Base-by-base conservation (phyloP, 2,113 vertebrate species). In the Cnemophilus loriae region DNA sequence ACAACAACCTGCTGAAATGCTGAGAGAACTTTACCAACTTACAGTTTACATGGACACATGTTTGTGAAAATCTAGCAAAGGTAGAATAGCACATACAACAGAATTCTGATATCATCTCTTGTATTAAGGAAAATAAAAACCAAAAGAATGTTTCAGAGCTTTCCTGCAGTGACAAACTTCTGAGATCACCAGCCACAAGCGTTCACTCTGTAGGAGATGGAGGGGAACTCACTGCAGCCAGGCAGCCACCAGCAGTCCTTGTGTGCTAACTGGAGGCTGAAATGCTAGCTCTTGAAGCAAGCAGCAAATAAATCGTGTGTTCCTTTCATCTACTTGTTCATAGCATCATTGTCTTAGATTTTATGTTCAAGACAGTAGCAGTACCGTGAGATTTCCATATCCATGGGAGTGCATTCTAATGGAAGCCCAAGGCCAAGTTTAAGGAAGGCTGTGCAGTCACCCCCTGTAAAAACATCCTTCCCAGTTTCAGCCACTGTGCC, bases 11-110 rank as follows among this genome's bases (percentile, higher is more conserved):
- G 41, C 10, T 30, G n/a, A 71, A 74, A 47, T 17, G 26, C 27
- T 52, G 39, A 67, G 87, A 67, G 30, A 78, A 52, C 12, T 56
- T 65, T 2, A 26, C 17, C 27, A 49, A 3, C 26, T 53, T 47
- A n/a, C 3, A 67, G 8, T 26, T n/a, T 42, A 23, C 8, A 42
- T 0, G 7, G 49, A 28, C 16, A 22, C 1, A 2, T 2, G 3
- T 21, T 24, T 75, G 56, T 20, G 37, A 57, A 63, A 55, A 35
- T 18, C 15, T 63, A 73, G 76, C 33, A 28, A 24, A 28, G 1
- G 8, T 32, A 65, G n/a, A 44, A 7, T 2, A 75, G 59, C 22
- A 27, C 2, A 19, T 11, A 50, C 21, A 60, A 52, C 12, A 60
- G 28, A 83, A 92, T 13, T 16, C 27, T 87, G 27, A 60, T 57